Base-by-base conservation (phyloP, 92 coral and sea anemone species). In the Epizoanthus rinbou region DNA sequence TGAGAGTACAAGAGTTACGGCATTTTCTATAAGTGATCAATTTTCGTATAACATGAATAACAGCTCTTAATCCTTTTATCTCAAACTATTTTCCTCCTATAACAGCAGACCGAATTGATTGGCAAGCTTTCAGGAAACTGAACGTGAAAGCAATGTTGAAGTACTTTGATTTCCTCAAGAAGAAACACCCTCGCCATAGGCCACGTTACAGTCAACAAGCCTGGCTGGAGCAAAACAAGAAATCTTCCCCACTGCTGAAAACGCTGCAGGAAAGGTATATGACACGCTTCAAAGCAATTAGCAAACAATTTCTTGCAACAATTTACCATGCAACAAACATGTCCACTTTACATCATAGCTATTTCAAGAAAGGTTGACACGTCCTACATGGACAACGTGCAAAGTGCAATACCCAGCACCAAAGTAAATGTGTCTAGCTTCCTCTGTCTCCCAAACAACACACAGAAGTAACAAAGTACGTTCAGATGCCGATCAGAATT, bases 141-240 rank as follows among this genome's bases (percentile, higher is more conserved):
- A 87, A 94, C 37, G 89, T 91, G 28, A 86, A 91, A 86, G 92
- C 87, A 80, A 84, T 97, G 47, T 69, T 90, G 58, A 83, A 66
- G 63, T 97, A 88, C 57, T 67, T 97, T 67, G 91, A 89, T 65
- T 94, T 88, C 88, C 58, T 93, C 87, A 95, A 97, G 28, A 57
- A 64, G 14, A 97, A 97, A 28, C 94, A 93, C 57, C 99, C 99
- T 14, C 91, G 93, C 5, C 95, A 97, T 63, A 89, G 99, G 60
- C 79, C 92, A 18, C 92, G 99, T 21, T 97, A 80, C 71, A 97
- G 99, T 71, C 90, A 97, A 47, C 99, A 94, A 84, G 88, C 99
- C 31, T 97, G 99, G 99, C 88, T 97, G 76, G 90, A 74, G 13
- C 94, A 97, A 72, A 89, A 94, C 80, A 90, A 88, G 76, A 81